phyloP scores from a whole-genome alignment of 2,113 vertebrate genomes.

The Pontoporia blainvillei region DNA sequence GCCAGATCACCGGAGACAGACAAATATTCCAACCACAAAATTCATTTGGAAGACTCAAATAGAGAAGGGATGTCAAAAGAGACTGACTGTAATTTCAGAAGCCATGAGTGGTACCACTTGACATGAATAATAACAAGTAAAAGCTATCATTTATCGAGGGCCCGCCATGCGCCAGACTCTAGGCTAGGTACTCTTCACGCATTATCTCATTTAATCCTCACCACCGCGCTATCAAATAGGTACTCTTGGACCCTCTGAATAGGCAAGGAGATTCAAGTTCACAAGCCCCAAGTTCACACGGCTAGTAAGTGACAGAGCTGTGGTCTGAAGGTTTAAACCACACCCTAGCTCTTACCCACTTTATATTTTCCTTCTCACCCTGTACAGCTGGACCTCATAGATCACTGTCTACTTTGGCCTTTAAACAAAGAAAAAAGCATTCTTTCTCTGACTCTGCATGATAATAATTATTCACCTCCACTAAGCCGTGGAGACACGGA shows the following conservation, averaged over 20 bases:
- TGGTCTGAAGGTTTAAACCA: not conserved
- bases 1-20: slow-evolving; percentile 43
- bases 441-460: not conserved
- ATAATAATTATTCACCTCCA: not conserved
- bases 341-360: not conserved
- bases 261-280: not conserved
- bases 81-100: not conserved
- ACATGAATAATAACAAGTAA: not conserved
- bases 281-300: not conserved
- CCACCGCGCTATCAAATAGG: not conserved
- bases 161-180: not conserved
- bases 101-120: not conserved
- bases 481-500: not conserved
- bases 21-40: not conserved
- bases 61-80: not conserved
- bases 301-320: not conserved
- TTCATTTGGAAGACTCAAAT: slow-evolving; percentile 3
- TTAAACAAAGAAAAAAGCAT: slow-evolving; percentile 30
- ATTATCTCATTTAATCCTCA: not conserved
- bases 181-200: not conserved
- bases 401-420: slow-evolving; percentile 30
- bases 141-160: not conserved
- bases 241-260: not conserved
- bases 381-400: not conserved
- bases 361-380: not conserved